Base-by-base conservation (phyloP, 2,113 vertebrate genomes). In the Gallinago paraguaiae region DNA sequence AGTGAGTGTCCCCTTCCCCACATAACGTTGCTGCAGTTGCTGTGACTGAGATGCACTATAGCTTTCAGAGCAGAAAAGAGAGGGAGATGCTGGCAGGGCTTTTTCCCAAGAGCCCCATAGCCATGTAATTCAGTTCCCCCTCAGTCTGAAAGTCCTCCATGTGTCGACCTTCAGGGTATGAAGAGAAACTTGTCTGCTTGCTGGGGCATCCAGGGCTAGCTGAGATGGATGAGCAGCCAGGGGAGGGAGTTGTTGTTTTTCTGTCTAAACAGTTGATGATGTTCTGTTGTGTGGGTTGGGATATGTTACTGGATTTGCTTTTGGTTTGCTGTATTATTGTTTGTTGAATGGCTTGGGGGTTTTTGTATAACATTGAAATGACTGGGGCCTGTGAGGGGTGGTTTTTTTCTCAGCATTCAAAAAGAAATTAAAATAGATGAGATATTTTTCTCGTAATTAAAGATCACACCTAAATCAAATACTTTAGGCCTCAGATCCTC, bases 381-480 rank as follows among this genome's bases (percentile, higher is more conserved):
- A 45, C 41, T 87, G 70, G 23, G 70, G 53, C 61, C 77, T 92
- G 60, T 3, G 15, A 90, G 64, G 39, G 60, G 39, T 86, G 33
- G 72, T 91, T 81, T 92, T 88, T 91, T 63, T 3, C 53, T 72
- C 28, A 8, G 28, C 46, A 59, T 92, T 89, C 83, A 68, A 80
- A 86, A 86, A 82, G 61, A 93, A 94, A 97, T 93, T 59, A 84
- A 85, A 93, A 91, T 90, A 89, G 88, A 95, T 95, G 87, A 95
- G 83, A 63, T 37, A 64, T 90, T 96, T 96, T 96, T 85, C 61
- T 78, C 0, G 0, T 93, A 95, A 96, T 95, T 94, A 91, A 84
- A 90, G 51, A 92, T 84, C 28, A 48, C 76, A 93, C 86, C 28
- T 88, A 82, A 92, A 95, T 84, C 64, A 96, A 86, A 89, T 35